Conservation (phyloP, 1,140 invertebrate genomes). For the Eriosoma lanigerum region DNA sequence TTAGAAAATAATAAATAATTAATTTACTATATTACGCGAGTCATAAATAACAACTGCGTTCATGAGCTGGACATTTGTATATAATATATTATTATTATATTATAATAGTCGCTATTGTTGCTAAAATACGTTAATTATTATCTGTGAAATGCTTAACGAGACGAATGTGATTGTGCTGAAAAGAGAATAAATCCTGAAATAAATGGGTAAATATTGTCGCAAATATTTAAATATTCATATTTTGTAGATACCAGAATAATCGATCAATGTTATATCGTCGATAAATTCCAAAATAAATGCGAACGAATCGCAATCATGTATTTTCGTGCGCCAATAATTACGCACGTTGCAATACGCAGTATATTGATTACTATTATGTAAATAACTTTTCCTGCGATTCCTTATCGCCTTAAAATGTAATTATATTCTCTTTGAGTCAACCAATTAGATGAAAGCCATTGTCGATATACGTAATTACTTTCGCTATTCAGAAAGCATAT, state of each 20-base stretch:
- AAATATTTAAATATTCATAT: neutral
- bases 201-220: neutral
- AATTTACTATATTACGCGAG: too few relatives aligned
- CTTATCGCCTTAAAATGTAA: neutral
- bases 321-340: too few relatives aligned
- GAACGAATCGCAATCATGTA: neutral
- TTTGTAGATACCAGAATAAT: neutral
- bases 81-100: too few relatives aligned
- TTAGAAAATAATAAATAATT: too few relatives aligned
- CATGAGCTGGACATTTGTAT: too few relatives aligned
- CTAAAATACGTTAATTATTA: too few relatives aligned
- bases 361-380: neutral
- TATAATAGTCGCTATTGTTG: too few relatives aligned
- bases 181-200: neutral
- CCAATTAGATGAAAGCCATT: slow-evolving; percentile 11
- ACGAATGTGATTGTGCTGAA: too few relatives aligned
- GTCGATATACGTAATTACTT: neutral
- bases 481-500: neutral
- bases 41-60: too few relatives aligned
- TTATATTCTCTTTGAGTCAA: neutral
- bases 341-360: too few relatives aligned
- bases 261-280: neutral
- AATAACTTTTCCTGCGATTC: neutral
- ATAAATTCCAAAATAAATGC: neutral
- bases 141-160: too few relatives aligned